Conservation (phyloP, 2,797 vertebrate genomes). For the Zalophus californianus region DNA sequence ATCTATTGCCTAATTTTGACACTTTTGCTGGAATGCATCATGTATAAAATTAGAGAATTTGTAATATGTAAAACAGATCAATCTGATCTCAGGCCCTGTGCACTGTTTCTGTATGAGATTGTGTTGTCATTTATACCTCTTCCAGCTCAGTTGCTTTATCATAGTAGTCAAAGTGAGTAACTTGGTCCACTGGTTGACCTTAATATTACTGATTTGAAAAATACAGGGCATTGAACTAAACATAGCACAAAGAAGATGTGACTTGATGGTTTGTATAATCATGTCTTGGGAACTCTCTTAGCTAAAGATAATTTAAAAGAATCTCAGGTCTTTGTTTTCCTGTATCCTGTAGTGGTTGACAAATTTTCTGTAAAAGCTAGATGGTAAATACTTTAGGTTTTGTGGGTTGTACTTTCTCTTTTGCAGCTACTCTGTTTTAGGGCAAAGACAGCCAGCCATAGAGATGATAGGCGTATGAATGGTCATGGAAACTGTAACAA, state of each 20-base stretch:
- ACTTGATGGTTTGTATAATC: conserved; percentile 16
- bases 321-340: not conserved
- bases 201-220: conserved; percentile 24
- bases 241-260: not conserved
- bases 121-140: not conserved
- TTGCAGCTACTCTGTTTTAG: not conserved
- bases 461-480: not conserved
- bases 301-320: not conserved
- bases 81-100: not conserved
- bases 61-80: not conserved
- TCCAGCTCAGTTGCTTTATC: not conserved
- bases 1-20: not conserved
- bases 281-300: not conserved
- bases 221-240: not conserved
- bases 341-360: not conserved
- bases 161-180: not conserved
- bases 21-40: not conserved
- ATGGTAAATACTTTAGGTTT: not conserved
- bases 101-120: not conserved
- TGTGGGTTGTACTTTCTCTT: not conserved
- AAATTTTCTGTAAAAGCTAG: not conserved
- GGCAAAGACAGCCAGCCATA: not conserved
- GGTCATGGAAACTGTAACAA: not conserved
- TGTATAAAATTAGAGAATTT: conserved; percentile 10
- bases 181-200: not conserved